phyloP scores from a whole-genome alignment of 2,113 vertebrate genomes.

The Prietella phreatophila region DNA sequence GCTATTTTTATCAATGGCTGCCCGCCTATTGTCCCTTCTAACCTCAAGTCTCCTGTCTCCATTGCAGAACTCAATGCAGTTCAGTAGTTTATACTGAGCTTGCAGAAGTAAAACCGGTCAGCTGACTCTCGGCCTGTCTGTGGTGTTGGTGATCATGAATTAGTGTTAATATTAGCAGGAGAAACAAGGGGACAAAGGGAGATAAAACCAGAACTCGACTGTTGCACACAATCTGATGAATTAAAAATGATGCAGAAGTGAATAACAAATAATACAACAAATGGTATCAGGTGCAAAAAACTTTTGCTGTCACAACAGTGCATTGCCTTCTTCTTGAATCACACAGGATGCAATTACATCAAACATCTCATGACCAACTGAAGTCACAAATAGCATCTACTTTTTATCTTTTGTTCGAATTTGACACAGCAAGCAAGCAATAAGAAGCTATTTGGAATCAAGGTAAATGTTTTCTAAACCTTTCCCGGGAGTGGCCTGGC shows the following conservation, averaged over 20 bases:
- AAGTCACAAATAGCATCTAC: neutral
- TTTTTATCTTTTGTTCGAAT: neutral
- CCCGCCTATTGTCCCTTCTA: constrained; percentile 45
- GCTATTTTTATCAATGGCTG: constrained; percentile 54
- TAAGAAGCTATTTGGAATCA: constrained; percentile 30
- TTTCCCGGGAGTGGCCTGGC: constrained; percentile 22
- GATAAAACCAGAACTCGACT: constrained; percentile 4
- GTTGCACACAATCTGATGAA: neutral
- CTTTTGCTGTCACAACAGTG: neutral
- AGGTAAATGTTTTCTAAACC: constrained; percentile 23
- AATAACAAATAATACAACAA: neutral
- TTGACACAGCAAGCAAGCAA: constrained; percentile 24
- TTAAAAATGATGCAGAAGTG: neutral
- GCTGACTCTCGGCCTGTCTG: constrained; percentile 38
- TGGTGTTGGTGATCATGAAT: neutral
- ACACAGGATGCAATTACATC: constrained; percentile 14
- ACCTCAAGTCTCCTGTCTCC: constrained; percentile 47
- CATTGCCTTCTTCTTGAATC: constrained; percentile 1
- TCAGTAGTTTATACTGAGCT: constrained; percentile 22
- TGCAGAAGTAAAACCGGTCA: constrained; percentile 52
- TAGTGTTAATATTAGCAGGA: constrained; percentile 9
- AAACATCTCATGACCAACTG: neutral
- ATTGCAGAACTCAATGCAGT: constrained; percentile 31
- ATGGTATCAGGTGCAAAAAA: neutral
- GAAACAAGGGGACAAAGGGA: constrained; percentile 3